Evolutionary conservation across 2,888 invertebrate genomes (phyloP), one percentile per base, ranked within the genome.

Genomic region (Eilema sororculum): DNA sequence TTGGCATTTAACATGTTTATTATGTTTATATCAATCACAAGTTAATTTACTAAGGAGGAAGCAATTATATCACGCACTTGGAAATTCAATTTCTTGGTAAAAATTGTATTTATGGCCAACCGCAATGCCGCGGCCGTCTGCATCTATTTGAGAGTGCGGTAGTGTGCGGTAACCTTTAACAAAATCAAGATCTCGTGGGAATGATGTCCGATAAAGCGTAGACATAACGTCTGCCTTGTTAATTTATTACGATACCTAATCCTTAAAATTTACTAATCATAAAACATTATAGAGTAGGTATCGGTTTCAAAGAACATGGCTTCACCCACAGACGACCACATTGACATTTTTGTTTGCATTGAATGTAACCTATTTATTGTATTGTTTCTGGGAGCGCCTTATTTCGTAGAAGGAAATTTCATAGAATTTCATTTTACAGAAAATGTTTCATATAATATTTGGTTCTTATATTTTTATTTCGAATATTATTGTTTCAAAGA

Each of bases 61-160:
- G 69, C 65, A 78, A 74, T 76, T 81, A 74, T 75, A 71, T 22
- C 65, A 69, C 60, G 66, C 65, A 75, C 72, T 72, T 74, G 61
- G 67, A 52, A 68, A 65, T 72, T 72, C 20, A 67, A 72, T 77
- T 81, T 81, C 80, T 81, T 74, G 69, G 82, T 81, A 81, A 81
- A 74, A 67, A 75, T 72, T 65, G 76, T 72, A 37, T 61, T 69
- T 69, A 67, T 74, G 77, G 79, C 69, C 65, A 76, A 81, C 81
- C 81, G 76, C 82, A 81, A 81, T 79, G 74, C 61, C 76, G 52
- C 73, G 73, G 75, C 62, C 72, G 52, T 75, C 76, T 68, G 59
- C 70, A 68, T 78, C 68, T 76, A 73, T 75, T 78, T 33, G 13
- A 52, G 64, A 72, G 69, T 75, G 63, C 41, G 66, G 63, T 73